Base-by-base conservation (phyloP, 2,888 invertebrate genomes). In the Allolobophora icterica region DNA sequence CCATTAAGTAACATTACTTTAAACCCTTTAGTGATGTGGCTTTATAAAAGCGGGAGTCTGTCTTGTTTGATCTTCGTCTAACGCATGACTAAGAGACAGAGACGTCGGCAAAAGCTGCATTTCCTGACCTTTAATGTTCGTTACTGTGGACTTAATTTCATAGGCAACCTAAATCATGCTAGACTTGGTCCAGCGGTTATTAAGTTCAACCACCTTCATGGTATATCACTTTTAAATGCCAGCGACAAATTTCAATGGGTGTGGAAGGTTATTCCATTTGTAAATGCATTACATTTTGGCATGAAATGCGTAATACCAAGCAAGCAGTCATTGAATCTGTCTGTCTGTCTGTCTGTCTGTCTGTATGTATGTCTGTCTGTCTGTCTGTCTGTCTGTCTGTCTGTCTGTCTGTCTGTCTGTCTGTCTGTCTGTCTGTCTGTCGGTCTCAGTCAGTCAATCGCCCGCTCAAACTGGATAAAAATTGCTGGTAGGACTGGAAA, bases 91-190 rank as follows among this genome's bases (percentile, higher is more conserved):
- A 30, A 11, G 6, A 71, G 71, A 42, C 17, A 52, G 15, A 19
- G 52, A 52, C 52, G 19, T 52, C 52, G 52, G 71, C n/a, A 71
- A n/a, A 71, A 30, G 71, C 71, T 71, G n/a, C 71, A n/a, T n/a
- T 71, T 71, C 71, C 71, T n/a, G 71, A n/a, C 71, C 71, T 71
- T 71, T 71, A 71, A 71, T n/a, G n/a, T 71, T n/a, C 71, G 71
- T 71, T 11, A 71, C 24, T 52, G 52, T 52, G 71, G 71, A 52
- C 52, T 52, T 52, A 21, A 21, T 52, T 52, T 71, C 8, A 52
- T 24, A 52, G 24, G 24, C 52, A 24, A 52, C 24, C 24, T 52
- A 52, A 52, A 24, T 52, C 52, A 52, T 52, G 24, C 52, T 52
- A 5, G 52, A 52, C 21, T 5, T 52, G 24, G 21, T 24, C 8